Conservation (phyloP, 2,113 vertebrate genomes). For the Lichenostomus cassidix region DNA sequence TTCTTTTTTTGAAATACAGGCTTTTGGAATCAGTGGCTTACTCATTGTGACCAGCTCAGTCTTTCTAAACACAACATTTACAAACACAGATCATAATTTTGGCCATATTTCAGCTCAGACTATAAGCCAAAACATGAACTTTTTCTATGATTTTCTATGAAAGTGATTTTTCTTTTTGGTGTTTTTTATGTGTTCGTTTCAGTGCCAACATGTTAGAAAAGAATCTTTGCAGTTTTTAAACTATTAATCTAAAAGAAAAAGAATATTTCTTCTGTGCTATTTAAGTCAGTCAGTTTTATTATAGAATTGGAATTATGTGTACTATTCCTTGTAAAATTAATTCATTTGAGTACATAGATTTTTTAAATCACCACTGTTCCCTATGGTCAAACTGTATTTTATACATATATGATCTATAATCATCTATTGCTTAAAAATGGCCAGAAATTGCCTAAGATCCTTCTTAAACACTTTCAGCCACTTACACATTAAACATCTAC, state of each 20-base stretch:
- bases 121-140: not conserved
- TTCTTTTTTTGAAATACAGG: not conserved
- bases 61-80: not conserved
- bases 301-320: not conserved
- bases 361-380: not conserved
- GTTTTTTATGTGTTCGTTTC: not conserved
- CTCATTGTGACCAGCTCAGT: not conserved
- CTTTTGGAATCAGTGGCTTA: not conserved
- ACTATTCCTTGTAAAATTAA: not conserved
- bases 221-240: not conserved
- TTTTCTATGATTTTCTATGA: not conserved
- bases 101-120: not conserved
- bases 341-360: not conserved
- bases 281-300: not conserved
- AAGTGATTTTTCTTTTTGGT: not conserved
- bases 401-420: not conserved
- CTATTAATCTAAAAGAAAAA: not conserved
- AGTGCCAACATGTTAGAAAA: not conserved
- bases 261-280: not conserved
- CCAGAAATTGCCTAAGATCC: not conserved
- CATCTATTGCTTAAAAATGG: not conserved
- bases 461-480: not conserved
- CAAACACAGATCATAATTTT: not conserved
- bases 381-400: not conserved
- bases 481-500: not conserved